Evolutionary conservation across 1,140 invertebrate genomes (phyloP), one percentile per base, ranked within the genome.

Genomic region (Coptotermes formosanus): DNA sequence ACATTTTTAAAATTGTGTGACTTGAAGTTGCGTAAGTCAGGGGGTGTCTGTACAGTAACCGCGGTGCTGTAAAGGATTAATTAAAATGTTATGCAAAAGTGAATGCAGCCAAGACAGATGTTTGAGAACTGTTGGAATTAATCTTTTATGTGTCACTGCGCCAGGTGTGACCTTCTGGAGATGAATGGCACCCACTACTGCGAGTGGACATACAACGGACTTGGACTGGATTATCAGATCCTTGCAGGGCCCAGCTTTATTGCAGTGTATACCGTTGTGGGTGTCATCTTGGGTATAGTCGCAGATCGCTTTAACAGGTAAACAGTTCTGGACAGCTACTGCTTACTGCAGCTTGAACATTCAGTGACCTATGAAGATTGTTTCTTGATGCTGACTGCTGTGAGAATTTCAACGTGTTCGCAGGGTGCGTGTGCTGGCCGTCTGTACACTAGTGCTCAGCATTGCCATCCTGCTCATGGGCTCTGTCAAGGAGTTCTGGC

Each of bases 181-280:
- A 88, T 95, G 25, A 96, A 97, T 89, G 95, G 95, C 0, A 94
- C 94, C 0, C 87, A 90, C 2, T 95, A 96, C 88, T 98, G 97
- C 90, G 95, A 97, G 89, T 98, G 97, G 97, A 95, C 96, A 89
- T 97, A 97, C 92, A 98, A 97, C 90, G 97, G 97, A 0, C 92
- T 98, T 75, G 97, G 97, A 3, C 92, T 98, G 52, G 96, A 98
- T 88, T 98, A 98, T 91, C 97, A 98, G 92, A 94, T 98, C 87
- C 91, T 98, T 64, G 97, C 97, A 0, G 97, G 97, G 0, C 97
- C 97, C 1, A 95, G 95, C 87, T 98, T 98, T 91, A 98, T 98
- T 88, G 94, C 96, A 19, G 95, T 98, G 43, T 98, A 96, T 90
- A 98, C 97, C 1, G 92, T 98, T 45, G 94, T 95, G 30, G 97